Percentiles rank a stretch among this genome's conserved stretches.
phyloP scores from a whole-genome alignment of 1,140 invertebrate species.

The Drosophila funebris region DNA sequence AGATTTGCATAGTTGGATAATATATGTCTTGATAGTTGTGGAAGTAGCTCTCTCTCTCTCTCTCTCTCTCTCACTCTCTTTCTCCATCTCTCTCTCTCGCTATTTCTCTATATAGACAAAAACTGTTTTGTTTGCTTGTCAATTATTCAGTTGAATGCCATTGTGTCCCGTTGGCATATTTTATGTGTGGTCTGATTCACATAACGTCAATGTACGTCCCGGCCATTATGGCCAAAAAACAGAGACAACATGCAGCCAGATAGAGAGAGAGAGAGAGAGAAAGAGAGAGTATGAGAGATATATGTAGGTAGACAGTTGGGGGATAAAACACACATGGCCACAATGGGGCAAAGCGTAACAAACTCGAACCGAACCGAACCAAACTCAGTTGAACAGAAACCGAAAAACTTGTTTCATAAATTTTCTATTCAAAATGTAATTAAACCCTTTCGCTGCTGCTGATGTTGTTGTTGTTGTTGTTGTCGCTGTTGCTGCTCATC shows the following conservation, averaged over 20 bases:
- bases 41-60: no score
- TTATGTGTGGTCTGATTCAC: conserved; percentile 45
- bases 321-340: conserved; percentile 62
- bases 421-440: conserved; percentile 82
- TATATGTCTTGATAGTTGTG: not conserved
- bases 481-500: conserved; percentile 67
- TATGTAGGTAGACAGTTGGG: conserved; percentile 27
- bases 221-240: conserved; percentile 32
- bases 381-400: conserved; percentile 44
- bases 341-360: conserved; percentile 43
- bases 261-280: not conserved
- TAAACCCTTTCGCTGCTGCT: conserved; percentile 69
- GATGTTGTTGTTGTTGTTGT: conserved; percentile 53
- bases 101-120: not conserved
- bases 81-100: not conserved
- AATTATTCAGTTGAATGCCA: conserved; percentile 46
- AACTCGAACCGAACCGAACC: conserved; percentile 16
- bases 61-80: not conserved
- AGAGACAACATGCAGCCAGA: not conserved
- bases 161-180: conserved; percentile 28
- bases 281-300: not conserved
- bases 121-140: conserved; percentile 40
- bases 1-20: not conserved
- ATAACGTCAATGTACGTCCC: conserved; percentile 32
- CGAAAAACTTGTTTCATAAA: conserved; percentile 81